Evolutionary conservation across 1,140 invertebrate genomes (phyloP), one percentile per base, ranked within the genome.

Genomic region (Zaprionus vittiger): DNA sequence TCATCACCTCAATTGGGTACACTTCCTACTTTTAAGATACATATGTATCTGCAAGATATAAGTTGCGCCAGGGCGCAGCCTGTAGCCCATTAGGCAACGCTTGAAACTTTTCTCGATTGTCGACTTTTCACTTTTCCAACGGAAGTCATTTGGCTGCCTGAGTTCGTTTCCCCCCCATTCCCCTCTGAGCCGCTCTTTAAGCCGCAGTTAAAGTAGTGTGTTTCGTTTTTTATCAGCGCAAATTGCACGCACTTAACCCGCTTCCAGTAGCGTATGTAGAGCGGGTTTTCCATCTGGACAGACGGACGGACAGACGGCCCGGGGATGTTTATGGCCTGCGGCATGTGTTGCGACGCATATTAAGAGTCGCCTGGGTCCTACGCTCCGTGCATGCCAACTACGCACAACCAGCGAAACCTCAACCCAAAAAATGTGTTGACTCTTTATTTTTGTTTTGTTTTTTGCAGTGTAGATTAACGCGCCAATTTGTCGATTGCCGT

Each of bases 1-100:
- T 90, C 85, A 90, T 90, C 85, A 85, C 85, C 85, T 90, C 85
- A 90, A 90, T 90, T 90, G 85, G 85, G 85, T 90, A 90, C 85
- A 90, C 85, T 90, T 90, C 85, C 85, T 90, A 90, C 85, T 90
- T 90, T 71, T 73, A 91, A 89, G 84, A 83, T 66, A 67, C 74
- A 87, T 81, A 79, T 77, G 85, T 84, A 89, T 89, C 84, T 89
- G 61, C 68, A 80, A 87, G 83, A 86, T 83, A 74, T 62, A 34
- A 34, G 34, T 78, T 63, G 56, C 41, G 47, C 57, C 69, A 71
- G 71, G 75, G 85, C 73, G 66, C 61, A 74, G 62, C 69, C 47
- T 57, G 54, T 56, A 73, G 66, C 73, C 73, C 73, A 72, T 72
- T 72, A 72, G 61, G 61, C 73, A 62, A 49, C 67, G 74, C 62